Evolutionary conservation across 2,113 vertebrate genomes (phyloP).

Genomic region (Laticauda colubrina): DNA sequence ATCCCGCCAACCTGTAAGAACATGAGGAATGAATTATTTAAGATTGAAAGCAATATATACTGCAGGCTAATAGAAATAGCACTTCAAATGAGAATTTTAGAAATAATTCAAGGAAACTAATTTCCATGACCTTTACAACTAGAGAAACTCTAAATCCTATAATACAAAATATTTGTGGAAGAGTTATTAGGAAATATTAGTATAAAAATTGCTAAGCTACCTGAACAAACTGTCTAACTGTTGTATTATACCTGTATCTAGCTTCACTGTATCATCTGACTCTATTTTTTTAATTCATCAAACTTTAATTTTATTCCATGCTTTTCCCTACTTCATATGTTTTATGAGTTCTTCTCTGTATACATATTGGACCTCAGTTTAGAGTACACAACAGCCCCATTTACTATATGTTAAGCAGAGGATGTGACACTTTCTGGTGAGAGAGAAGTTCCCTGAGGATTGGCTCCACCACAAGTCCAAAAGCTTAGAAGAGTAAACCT

Average conservation of each 20-base stretch:
- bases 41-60: neutral
- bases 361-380: neutral
- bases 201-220: conserved; percentile 19
- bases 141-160: neutral
- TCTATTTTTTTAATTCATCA: neutral
- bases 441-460: neutral
- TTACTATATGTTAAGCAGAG: neutral
- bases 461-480: neutral
- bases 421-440: neutral
- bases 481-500: neutral
- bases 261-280: neutral
- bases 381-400: neutral
- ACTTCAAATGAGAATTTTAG: neutral
- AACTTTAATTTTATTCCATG: neutral
- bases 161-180: neutral
- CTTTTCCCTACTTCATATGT: neutral
- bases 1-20: conserved; percentile 84
- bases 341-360: neutral
- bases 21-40: neutral
- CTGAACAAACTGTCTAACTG: neutral
- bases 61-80: conserved; percentile 25
- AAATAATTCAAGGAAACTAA: neutral
- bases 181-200: neutral
- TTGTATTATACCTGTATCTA: neutral
- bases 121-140: neutral